Evolutionary conservation across 1,140 invertebrate genomes (phyloP), one percentile per base, ranked within the genome.

Genomic region (Drosophila setifemur): DNA sequence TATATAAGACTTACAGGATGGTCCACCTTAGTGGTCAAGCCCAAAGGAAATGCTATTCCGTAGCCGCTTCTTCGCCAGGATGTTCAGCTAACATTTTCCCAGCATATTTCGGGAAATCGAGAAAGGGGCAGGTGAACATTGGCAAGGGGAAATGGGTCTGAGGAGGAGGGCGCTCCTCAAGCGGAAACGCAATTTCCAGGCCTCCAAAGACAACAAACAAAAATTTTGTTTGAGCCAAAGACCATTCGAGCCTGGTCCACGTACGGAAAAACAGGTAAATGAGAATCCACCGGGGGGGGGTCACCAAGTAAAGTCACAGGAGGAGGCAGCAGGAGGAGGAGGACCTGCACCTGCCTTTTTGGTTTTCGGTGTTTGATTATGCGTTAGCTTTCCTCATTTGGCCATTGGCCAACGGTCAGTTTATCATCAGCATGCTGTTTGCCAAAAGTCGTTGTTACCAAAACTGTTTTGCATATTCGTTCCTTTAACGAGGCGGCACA

Each of bases 161-260:
- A 21, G 42, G 11, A 33, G 25, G 25, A 29, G 52, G 37, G 37
- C 52, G 52, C 18, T 85, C 49, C 74, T 83, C 55, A 33, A 78
- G 69, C 78, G 79, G 78, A 83, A 83, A 83, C 78, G 78, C 78
- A 83, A 83, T 83, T 83, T 83, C 69, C 73, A 83, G 82, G 79
- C 78, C 55, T 55, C 61, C 68, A 78, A 85, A 82, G 78, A 82
- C 79, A 82, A 85, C 78, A 82, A 82, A 85, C 78, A 73, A 76
- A 78, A 82, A 85, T 85, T 48, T 83, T 76, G 78, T 82, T 82
- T 85, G 79, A 85, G 78, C 63, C 79, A 85, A 72, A 70, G 79
- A 68, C 66, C 52, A 55, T 26, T 42, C 52, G 52, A 37, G 37
- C 26, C 50, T 7, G 26, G 29, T 43, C 39, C 57, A 25, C 57